Percentiles rank a stretch among this genome's conserved stretches.
These are phyloP conservation scores for Furcula furcula DNA, from an alignment of 2,888 invertebrate species.

Conservation along the genomic window DNA sequence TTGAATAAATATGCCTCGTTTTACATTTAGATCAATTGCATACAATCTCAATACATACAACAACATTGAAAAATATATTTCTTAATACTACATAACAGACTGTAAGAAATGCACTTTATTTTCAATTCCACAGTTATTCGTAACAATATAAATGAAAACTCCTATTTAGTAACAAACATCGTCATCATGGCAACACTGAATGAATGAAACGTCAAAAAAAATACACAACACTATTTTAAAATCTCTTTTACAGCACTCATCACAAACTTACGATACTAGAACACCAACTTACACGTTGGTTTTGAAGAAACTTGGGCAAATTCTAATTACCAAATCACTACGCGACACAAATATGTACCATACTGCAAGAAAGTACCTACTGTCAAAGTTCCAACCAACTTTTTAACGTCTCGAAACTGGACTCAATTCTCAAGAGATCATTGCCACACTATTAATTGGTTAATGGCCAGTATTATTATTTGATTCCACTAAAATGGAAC, in stretches of 20 bases:
- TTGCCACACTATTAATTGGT: no score
- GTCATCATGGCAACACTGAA: conserved; percentile 63
- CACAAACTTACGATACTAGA: conserved; percentile 17
- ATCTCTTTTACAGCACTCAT: no score
- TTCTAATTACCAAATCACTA: no score
- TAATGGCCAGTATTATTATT: no score
- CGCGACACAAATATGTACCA: no score
- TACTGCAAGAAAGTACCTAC: no score
- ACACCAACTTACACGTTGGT: conserved; percentile 29
- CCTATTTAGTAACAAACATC: conserved; percentile 37
- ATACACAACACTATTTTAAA: no score
- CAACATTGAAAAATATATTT: conserved; percentile 54
- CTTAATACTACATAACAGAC: conserved; percentile 44
- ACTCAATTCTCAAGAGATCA: no score
- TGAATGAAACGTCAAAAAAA: conserved; percentile 43
- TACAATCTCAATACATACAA: conserved; percentile 32
- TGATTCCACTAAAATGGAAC: no score
- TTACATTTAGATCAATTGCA: conserved; percentile 28
- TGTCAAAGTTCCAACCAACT: no score
- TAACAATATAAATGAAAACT: conserved; percentile 33
- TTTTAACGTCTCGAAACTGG: no score
- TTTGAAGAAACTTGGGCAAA: no score
- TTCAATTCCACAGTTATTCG: conserved; percentile 49
- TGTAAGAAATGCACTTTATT: conserved; percentile 69
- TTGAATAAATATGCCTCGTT: conserved; percentile 50